Percentiles rank a stretch among this genome's conserved stretches.
These are phyloP conservation scores for Penaeus chinensis DNA, from an alignment of 1,140 invertebrate species.

Conservation along the genomic window DNA sequence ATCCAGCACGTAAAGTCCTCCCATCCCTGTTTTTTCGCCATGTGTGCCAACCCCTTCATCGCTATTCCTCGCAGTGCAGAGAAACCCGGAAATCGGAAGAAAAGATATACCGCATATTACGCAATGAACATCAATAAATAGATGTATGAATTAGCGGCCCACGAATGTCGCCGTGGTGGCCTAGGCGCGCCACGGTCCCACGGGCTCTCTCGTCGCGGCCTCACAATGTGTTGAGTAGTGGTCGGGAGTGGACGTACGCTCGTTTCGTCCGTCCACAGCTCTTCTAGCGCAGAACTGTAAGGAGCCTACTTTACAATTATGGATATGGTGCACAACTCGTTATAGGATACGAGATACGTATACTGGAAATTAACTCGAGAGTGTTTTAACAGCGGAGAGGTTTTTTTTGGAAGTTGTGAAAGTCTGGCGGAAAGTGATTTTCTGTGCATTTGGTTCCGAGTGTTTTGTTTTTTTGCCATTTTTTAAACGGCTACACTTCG, in stretches of 20 bases:
- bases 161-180: constrained; percentile 36
- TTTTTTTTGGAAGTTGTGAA: constrained; percentile 39
- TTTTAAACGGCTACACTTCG: not conserved
- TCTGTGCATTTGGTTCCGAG: constrained; percentile 36
- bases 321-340: not conserved
- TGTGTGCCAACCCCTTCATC: too few species aligned
- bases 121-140: not conserved
- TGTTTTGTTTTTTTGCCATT: not conserved
- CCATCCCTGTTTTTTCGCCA: too few species aligned
- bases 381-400: constrained; percentile 23
- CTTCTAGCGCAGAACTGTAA: not conserved
- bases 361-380: constrained; percentile 30
- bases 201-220: constrained; percentile 5
- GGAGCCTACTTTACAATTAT: not conserved
- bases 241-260: constrained; percentile 15
- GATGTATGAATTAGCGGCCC: constrained; percentile 23
- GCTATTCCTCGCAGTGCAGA: not conserved
- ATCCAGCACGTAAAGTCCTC: too few species aligned
- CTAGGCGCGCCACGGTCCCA: constrained; percentile 1
- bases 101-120: too few species aligned
- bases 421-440: constrained; percentile 51
- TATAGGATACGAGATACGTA: constrained; percentile 11
- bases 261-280: constrained; percentile 33
- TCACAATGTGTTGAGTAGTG: constrained; percentile 47
- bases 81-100: not conserved